phyloP scores from a whole-genome alignment of 1,140 invertebrate species.

The Acromyrmex heyeri region DNA sequence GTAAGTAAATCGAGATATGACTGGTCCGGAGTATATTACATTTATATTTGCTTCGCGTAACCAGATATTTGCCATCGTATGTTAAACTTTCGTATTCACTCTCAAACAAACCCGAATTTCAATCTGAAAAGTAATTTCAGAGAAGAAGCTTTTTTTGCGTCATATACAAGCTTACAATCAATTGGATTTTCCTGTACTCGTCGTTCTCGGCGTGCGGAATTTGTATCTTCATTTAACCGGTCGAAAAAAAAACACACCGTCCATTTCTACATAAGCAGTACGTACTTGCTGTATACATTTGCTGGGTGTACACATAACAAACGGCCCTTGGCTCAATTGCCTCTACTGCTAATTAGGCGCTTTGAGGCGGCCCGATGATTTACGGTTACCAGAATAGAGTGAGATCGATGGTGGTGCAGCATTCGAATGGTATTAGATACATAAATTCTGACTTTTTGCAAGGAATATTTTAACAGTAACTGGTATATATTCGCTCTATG shows the following conservation, averaged over 20 bases:
- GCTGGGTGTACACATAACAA: constrained; percentile 13
- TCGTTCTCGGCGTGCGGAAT: constrained; percentile 1
- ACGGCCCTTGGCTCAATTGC: constrained; percentile 52
- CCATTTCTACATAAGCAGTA: constrained; percentile 8
- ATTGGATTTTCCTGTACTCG: constrained; percentile 34
- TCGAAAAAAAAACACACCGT: neutral
- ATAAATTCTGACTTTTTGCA: constrained; percentile 32
- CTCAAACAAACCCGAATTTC: constrained; percentile 37
- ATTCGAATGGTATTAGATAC: constrained; percentile 34
- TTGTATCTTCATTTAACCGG: constrained; percentile 21
- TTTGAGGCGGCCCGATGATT: constrained; percentile 39
- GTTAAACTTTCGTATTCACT: constrained; percentile 43
- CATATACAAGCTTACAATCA: constrained; percentile 50
- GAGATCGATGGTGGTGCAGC: constrained; percentile 33
- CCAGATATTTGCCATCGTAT: constrained; percentile 45
- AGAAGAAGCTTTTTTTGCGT: constrained; percentile 27
- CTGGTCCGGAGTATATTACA: constrained; percentile 36
- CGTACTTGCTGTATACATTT: constrained; percentile 13
- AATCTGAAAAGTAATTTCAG: constrained; percentile 60
- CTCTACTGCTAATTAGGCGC: constrained; percentile 51
- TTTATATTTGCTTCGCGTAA: constrained; percentile 47
- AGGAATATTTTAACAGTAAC: neutral
- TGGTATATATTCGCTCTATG: neutral
- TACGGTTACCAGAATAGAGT: constrained; percentile 13
- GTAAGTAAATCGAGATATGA: constrained; percentile 40